These are phyloP conservation scores for Vanessa tameamea DNA, from an alignment of 1,140 invertebrate genomes.

Conservation along the genomic window DNA sequence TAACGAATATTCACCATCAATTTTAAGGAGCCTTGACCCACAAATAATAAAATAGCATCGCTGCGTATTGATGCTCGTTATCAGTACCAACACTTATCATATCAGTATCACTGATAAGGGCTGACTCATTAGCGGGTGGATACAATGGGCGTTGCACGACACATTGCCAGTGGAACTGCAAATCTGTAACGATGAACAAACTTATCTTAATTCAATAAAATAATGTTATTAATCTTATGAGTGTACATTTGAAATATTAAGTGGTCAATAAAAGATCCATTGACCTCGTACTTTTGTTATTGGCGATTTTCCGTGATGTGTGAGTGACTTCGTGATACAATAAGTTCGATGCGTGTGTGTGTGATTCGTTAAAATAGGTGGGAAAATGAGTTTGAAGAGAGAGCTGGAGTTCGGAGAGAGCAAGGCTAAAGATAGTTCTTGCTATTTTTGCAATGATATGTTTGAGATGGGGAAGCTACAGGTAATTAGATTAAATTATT, in stretches of 20 bases:
- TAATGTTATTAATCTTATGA: no score
- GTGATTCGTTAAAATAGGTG: constrained; percentile 36
- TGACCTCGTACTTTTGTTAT: no score
- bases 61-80: constrained; percentile 8
- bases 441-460: constrained; percentile 84
- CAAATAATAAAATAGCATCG: constrained; percentile 7
- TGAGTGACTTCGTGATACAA: neutral
- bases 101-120: constrained; percentile 25
- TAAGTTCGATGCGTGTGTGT: constrained; percentile 2
- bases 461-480: constrained; percentile 82
- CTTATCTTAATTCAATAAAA: no score
- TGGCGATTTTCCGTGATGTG: neutral
- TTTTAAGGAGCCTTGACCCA: constrained; percentile 14
- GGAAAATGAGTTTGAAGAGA: constrained; percentile 60
- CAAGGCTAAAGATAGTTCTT: constrained; percentile 68
- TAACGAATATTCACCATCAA: neutral
- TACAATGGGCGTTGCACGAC: constrained; percentile 15
- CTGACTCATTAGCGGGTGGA: constrained; percentile 12
- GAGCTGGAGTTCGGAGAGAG: constrained; percentile 25
- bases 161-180: constrained; percentile 8
- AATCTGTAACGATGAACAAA: neutral
- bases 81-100: constrained; percentile 7
- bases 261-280: no score
- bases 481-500: constrained; percentile 48
- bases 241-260: no score